phyloP scores from a whole-genome alignment of 2,888 invertebrate species.

The Rhimphoctona megacephalus region DNA sequence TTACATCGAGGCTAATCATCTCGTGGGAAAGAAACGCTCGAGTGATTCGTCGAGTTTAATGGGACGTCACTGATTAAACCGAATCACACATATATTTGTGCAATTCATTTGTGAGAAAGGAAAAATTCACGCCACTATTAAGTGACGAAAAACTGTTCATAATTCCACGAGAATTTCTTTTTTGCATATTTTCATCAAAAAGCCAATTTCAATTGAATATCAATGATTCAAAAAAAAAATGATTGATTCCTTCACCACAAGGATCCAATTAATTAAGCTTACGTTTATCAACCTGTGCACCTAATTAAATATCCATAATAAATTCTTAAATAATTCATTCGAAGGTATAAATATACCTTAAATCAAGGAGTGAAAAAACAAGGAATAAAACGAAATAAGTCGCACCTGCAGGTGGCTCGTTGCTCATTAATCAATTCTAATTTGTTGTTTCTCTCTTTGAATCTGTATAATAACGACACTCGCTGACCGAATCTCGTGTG shows the following conservation, averaged over 20 bases:
- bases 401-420: neutral
- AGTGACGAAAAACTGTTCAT: no score
- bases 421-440: constrained; percentile 38
- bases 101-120: neutral
- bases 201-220: neutral
- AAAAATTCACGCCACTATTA: neutral
- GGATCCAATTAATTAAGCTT: constrained; percentile 5
- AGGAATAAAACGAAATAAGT: neutral
- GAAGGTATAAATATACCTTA: neutral
- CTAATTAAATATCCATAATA: constrained; percentile 7
- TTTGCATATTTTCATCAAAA: neutral
- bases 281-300: neutral
- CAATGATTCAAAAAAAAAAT: neutral
- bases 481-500: constrained; percentile 30
- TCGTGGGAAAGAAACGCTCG: constrained; percentile 67
- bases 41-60: constrained; percentile 54
- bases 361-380: constrained; percentile 14
- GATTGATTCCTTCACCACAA: neutral
- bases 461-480: constrained; percentile 20
- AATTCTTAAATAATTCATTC: neutral
- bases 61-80: constrained; percentile 56
- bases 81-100: constrained; percentile 7
- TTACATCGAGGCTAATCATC: constrained; percentile 63
- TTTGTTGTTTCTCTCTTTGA: constrained; percentile 30
- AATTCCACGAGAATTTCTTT: neutral